These are phyloP conservation scores for Pocillopora grandis DNA, from an alignment of 92 coral and sea anemone genomes.

Conservation along the genomic window DNA sequence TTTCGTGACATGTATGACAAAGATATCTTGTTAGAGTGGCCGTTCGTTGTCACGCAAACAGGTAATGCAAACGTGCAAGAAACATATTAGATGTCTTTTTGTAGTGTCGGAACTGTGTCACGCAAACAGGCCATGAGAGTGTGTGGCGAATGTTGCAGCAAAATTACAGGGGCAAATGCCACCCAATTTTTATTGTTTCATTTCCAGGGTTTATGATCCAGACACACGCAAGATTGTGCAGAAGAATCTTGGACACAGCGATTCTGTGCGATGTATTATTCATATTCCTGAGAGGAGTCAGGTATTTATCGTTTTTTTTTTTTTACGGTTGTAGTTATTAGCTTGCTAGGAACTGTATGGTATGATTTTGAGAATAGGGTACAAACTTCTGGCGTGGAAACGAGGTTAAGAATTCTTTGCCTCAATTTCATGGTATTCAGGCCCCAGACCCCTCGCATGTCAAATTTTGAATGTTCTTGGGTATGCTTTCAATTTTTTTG, in stretches of 20 bases:
- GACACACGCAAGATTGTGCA: slow-evolving; percentile 90
- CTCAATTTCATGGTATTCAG: not conserved
- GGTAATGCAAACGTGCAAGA: not conserved
- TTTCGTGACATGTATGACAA: not conserved
- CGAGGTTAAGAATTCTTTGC: not conserved
- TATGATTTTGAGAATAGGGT: too few species aligned
- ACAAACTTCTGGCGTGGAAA: not conserved
- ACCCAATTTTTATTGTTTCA: not conserved
- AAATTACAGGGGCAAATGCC: too few species aligned
- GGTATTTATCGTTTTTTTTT: slow-evolving; percentile 46
- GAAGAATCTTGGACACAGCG: slow-evolving; percentile 96
- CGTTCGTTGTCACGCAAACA: not conserved
- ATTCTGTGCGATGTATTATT: slow-evolving; percentile 87
- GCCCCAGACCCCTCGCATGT: not conserved
- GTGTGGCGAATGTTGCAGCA: too few species aligned
- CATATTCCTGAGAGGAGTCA: slow-evolving; percentile 96
- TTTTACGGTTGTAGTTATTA: not conserved
- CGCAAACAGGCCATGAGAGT: too few species aligned
- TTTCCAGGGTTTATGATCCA: slow-evolving; percentile 89
- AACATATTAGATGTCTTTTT: not conserved
- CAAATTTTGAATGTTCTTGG: not conserved
- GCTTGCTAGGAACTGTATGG: not conserved
- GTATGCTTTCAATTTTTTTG: not conserved
- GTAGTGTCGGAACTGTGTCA: too few species aligned
- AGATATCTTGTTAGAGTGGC: not conserved